These are phyloP conservation scores for Scaeva pyrastri DNA, from an alignment of 2,888 invertebrate species.

Conservation along the genomic window DNA sequence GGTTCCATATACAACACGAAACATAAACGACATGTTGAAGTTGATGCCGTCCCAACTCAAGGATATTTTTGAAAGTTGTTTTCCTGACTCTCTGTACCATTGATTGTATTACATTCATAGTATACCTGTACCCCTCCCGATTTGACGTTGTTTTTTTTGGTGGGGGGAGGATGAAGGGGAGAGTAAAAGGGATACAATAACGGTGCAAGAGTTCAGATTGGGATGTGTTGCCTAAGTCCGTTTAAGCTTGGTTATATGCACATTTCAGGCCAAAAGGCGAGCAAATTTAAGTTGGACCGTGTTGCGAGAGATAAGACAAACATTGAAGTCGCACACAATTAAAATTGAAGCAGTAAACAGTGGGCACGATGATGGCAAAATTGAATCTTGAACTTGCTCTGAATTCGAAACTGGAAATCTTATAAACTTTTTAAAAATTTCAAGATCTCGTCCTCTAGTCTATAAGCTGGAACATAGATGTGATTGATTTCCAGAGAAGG, in stretches of 20 bases:
- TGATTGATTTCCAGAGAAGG: no score
- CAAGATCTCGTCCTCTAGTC: no score
- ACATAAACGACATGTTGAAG: conserved; percentile 54
- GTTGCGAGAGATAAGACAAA: conserved; percentile 33
- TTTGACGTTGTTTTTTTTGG: neutral
- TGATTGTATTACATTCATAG: conserved; percentile 1
- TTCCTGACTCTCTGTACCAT: conserved; percentile 59
- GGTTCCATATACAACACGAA: neutral
- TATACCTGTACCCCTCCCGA: neutral
- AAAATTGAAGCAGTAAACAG: conserved; percentile 26
- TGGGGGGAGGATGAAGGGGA: neutral
- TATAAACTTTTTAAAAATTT: no score
- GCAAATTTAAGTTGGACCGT: conserved; percentile 49
- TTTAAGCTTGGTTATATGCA: conserved; percentile 24
- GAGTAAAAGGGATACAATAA: conserved; percentile 3
- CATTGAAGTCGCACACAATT: conserved; percentile 44
- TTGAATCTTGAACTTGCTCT: no score
- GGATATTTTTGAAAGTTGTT: conserved; percentile 77
- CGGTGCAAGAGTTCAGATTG: conserved; percentile 36
- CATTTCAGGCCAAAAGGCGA: conserved; percentile 55
- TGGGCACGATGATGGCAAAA: neutral
- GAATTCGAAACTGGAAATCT: no score
- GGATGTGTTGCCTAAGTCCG: conserved; percentile 42
- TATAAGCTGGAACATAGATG: no score
- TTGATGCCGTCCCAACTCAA: conserved; percentile 71